Conservation (phyloP, 2,113 vertebrate species). For the Parotia lawesii region DNA sequence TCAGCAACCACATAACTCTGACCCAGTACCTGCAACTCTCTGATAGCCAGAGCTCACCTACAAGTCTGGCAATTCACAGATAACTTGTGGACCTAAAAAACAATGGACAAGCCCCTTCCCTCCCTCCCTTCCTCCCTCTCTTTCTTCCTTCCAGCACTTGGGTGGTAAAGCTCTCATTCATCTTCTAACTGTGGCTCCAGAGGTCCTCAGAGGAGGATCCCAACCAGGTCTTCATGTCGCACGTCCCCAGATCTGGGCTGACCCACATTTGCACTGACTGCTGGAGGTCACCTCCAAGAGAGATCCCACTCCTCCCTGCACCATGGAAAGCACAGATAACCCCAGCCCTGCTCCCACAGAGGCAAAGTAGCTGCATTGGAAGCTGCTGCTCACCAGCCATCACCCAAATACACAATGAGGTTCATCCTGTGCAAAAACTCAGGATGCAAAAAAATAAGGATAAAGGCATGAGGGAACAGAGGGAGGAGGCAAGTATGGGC, state of each 20-base stretch:
- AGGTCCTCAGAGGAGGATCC: not conserved
- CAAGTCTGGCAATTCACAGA: not conserved
- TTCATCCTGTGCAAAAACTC: not conserved
- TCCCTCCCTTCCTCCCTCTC: not conserved
- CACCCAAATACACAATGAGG: not conserved
- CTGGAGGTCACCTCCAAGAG: not conserved
- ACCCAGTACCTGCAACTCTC: not conserved
- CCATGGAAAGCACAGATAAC: not conserved
- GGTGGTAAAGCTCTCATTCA: not conserved
- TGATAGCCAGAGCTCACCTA: not conserved
- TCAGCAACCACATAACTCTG: not conserved
- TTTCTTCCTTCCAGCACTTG: not conserved
- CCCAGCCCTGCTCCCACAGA: not conserved
- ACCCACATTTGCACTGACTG: not conserved
- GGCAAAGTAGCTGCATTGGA: rapidly evolving
- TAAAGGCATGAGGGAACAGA: not conserved
- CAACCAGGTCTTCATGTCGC: not conserved
- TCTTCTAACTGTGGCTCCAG: not conserved
- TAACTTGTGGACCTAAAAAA: not conserved
- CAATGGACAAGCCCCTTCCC: not conserved
- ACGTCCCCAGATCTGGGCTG: not conserved
- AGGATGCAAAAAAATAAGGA: rapidly evolving
- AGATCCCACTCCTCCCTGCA: rapidly evolving
- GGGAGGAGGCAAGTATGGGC: not conserved
- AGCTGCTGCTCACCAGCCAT: not conserved